Evolutionary conservation across 2,888 invertebrate genomes (phyloP), one percentile per base, ranked within the genome.

Genomic region (Trissoscelio sp.): DNA sequence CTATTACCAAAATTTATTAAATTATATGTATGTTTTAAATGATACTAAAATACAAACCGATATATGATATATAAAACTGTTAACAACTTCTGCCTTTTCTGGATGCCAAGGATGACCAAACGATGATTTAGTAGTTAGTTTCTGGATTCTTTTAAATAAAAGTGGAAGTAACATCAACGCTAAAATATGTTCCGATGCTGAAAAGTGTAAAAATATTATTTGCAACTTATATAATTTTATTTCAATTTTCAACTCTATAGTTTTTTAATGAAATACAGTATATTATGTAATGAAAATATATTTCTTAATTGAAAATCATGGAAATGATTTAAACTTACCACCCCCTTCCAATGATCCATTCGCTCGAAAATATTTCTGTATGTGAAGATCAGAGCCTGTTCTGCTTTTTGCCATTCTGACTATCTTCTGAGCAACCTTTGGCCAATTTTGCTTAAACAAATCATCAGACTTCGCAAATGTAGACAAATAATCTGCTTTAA

Each of bases 91-190:
- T 16, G 16, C 1, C 34, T 55, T 55, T 11, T 55, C 34, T 18
- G 55, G 55, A 11, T 55, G 34, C 55, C 55, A 55, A 7, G 55
- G 5, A 3, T 34, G 4, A 1, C 55, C 55, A 55, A 16, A 55
- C 11, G 16, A 1, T 6, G 34, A 55, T 34, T 55, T 55, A 11
- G 7, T 18, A n/a, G 55, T 34, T 7, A 55, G n/a, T 34, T 55
- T 55, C 16, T 34, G 34, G 2, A 55, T 34, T 34, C 11, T 14
- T 34, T 55, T 55, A 34, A 55, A 55, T 18, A 55, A 34, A 55
- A 34, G 24, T 3, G 55, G 55, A 34, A 31, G 34, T n/a, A 55
- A 55, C 34, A 55, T 34, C 11, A 55, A 55, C 2, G 55, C 55
- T 7, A 55, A 34, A 34, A 55, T 11, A 16, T 55, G 31, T 34